These are phyloP conservation scores for Henricia sp. DNA, from an alignment of 53 echinoderm and acorn worm genomes.

Conservation along the genomic window DNA sequence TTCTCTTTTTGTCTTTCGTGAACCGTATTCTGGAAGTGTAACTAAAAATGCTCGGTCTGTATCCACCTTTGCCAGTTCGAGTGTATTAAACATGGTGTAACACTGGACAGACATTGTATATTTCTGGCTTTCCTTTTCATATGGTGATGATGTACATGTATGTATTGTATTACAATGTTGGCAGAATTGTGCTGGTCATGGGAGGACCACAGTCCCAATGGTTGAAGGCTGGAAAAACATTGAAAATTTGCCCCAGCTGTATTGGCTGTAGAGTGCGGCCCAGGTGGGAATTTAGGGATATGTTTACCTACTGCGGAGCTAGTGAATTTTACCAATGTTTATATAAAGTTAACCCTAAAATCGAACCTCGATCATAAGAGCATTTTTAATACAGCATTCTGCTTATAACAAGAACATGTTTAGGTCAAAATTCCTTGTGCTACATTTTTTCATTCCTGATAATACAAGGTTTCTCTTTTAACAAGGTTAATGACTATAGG, in stretches of 20 bases:
- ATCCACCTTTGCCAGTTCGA: too few species aligned
- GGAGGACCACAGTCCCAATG: neutral
- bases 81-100: neutral
- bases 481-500: too few species aligned
- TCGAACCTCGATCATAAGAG: neutral
- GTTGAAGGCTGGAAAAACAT: constrained; percentile 4
- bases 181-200: neutral
- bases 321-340: neutral
- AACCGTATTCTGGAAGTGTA: too few species aligned
- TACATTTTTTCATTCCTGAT: too few species aligned
- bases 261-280: neutral
- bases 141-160: neutral
- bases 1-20: too few species aligned
- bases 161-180: too few species aligned
- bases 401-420: neutral
- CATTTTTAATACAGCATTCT: neutral
- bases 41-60: too few species aligned
- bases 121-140: neutral
- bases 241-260: constrained; percentile 1
- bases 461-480: too few species aligned
- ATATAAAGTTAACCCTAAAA: too few species aligned
- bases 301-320: neutral
- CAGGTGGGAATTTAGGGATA: neutral
- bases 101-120: neutral
- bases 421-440: neutral